These are phyloP conservation scores for Chymomyza costata DNA, from an alignment of 1,140 invertebrate genomes.

Conservation along the genomic window DNA sequence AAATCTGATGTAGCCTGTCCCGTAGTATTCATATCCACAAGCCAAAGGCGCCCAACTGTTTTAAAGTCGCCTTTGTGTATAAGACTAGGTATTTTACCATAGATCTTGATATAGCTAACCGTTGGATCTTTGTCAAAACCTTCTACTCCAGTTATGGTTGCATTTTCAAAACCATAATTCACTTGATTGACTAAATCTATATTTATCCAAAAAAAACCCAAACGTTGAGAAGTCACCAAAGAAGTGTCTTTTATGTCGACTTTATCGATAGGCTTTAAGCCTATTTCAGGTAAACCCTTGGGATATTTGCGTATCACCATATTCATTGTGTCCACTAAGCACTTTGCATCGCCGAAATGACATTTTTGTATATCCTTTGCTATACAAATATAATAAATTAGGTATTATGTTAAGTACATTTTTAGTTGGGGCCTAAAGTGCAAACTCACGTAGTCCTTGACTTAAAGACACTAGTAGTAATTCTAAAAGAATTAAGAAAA, in stretches of 20 bases:
- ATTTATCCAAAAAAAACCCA: conserved; percentile 13
- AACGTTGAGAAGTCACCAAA: conserved; percentile 12
- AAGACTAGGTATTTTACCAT: conserved; percentile 33
- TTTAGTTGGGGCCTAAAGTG: too few relatives aligned
- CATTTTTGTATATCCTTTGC: conserved; percentile 20
- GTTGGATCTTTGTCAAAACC: conserved; percentile 32
- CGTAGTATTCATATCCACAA: conserved; percentile 27
- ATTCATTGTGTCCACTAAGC: conserved; percentile 26
- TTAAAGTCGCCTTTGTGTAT: conserved; percentile 26
- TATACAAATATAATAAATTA: too few relatives aligned
- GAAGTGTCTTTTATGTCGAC: conserved; percentile 19
- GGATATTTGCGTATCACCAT: conserved; percentile 12
- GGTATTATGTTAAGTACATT: too few relatives aligned
- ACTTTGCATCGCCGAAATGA: conserved; percentile 23
- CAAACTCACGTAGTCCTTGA: too few relatives aligned
- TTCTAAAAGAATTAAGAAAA: too few relatives aligned
- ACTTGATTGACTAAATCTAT: conserved; percentile 26
- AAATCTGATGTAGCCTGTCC: conserved; percentile 32
- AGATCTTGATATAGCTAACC: conserved; percentile 22
- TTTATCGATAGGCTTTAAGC: conserved; percentile 23
- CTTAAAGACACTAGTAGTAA: too few relatives aligned
- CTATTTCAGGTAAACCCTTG: conserved; percentile 18
- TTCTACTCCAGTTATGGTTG: conserved; percentile 25
- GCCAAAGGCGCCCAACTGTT: conserved; percentile 6
- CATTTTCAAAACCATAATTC: conserved; percentile 36